Evolutionary conservation across 2,888 invertebrate species (phyloP).

Genomic region (Meteorus colon): DNA sequence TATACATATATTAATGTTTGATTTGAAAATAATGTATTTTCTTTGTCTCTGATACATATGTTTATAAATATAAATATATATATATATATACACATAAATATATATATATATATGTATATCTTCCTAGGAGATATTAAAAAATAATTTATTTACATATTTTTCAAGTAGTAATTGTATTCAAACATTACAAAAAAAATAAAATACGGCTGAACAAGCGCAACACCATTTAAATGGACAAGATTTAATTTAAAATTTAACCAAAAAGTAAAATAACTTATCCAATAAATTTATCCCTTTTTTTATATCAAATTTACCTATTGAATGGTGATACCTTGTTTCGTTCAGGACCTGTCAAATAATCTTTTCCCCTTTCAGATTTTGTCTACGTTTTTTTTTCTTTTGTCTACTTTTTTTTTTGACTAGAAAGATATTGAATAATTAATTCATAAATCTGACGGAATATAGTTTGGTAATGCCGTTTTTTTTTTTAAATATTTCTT

Average conservation of each 20-base stretch:
- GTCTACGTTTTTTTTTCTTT: not conserved
- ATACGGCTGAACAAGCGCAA: conserved; percentile 15
- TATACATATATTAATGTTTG: not conserved
- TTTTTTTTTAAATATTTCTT: conserved; percentile 37
- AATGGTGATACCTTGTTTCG: not conserved
- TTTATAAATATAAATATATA: not conserved
- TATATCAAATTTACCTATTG: not conserved
- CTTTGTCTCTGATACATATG: conserved; percentile 1
- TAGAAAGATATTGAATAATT: conserved; percentile 44
- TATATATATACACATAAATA: not conserved
- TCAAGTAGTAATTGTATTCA: not conserved
- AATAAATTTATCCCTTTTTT: not conserved
- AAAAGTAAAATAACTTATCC: not conserved
- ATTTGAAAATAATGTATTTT: conserved; percentile 13
- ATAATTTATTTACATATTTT: conserved; percentile 24
- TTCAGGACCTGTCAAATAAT: not conserved
- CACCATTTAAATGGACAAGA: not conserved
- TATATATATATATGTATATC: not conserved
- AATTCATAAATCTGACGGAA: not conserved
- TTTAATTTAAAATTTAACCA: not conserved
- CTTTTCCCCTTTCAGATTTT: conserved; percentile 20
- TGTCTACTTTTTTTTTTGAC: conserved; percentile 31
- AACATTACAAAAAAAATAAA: conserved; percentile 17
- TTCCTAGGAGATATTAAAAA: not conserved
- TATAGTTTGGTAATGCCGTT: conserved; percentile 40